These are phyloP conservation scores for Microplitis demolitor DNA, from an alignment of 1,140 invertebrate genomes.

Conservation along the genomic window DNA sequence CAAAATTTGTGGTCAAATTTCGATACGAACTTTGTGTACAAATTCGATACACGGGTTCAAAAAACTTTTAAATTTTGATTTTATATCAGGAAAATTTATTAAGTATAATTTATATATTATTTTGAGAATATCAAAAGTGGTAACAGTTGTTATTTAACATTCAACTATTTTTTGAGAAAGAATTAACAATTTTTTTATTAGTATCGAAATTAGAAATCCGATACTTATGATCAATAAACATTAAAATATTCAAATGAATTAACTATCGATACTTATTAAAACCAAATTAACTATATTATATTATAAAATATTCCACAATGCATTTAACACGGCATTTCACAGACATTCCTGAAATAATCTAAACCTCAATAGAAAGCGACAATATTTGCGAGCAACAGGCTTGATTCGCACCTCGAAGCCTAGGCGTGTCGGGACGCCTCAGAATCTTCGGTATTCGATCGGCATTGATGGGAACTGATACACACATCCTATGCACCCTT, in stretches of 20 bases:
- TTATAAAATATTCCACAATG: background rate
- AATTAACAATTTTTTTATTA: too few relatives aligned
- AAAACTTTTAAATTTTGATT: too few relatives aligned
- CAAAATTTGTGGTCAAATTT: too few relatives aligned
- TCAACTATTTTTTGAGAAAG: too few relatives aligned
- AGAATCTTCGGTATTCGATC: constrained; percentile 56
- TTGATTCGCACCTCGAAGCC: constrained; percentile 17
- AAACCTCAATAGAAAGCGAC: constrained; percentile 6
- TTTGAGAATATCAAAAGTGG: too few relatives aligned
- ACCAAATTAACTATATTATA: background rate
- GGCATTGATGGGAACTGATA: constrained; percentile 39
- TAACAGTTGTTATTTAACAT: too few relatives aligned
- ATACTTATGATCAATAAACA: background rate
- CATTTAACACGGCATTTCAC: background rate
- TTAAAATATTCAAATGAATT: background rate
- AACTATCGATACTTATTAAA: background rate
- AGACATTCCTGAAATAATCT: constrained; percentile 9
- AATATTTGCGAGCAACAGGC: constrained; percentile 49
- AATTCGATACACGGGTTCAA: too few relatives aligned
- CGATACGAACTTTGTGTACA: too few relatives aligned
- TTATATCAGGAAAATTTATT: too few relatives aligned
- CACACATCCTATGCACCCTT: constrained; percentile 1
- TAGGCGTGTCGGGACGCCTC: constrained; percentile 45
- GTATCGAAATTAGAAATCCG: too few relatives aligned
- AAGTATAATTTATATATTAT: too few relatives aligned